Evolutionary conservation across 2,797 vertebrate species (phyloP).

Genomic region (Lacerta bilineata): DNA sequence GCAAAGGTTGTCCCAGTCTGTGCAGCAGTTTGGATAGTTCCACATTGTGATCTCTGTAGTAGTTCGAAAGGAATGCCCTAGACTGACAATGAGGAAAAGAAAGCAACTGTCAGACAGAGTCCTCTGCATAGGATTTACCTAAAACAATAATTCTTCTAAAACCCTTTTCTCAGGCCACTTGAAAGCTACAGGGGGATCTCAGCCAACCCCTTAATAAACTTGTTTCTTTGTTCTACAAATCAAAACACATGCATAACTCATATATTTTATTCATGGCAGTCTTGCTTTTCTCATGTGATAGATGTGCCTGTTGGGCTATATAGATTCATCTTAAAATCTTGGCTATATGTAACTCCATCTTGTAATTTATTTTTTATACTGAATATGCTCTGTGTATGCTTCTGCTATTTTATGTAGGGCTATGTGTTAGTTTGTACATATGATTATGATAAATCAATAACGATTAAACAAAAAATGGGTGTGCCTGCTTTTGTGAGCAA

Average conservation of each 20-base stretch:
- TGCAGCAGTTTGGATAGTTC: conserved; percentile 96
- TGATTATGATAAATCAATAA: no score
- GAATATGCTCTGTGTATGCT: no score
- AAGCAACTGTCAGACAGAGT: background rate
- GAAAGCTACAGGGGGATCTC: background rate
- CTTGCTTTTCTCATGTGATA: background rate
- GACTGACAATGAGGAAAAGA: conserved; percentile 80
- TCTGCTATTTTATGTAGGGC: no score
- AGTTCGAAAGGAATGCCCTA: conserved; percentile 92
- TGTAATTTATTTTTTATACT: no score
- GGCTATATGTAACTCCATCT: no score
- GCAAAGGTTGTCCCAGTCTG: conserved; percentile 94
- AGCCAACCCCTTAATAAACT: no score
- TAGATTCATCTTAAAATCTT: no score
- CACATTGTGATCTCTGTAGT: conserved; percentile 96
- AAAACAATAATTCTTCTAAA: background rate
- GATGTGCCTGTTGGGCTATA: no score
- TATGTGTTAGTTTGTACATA: no score
- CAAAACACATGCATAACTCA: background rate
- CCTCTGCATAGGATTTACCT: background rate
- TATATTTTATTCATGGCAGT: background rate
- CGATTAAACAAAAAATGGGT: no score
- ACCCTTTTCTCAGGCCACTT: background rate
- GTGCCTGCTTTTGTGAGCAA: background rate
- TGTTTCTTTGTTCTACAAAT: no score